Conservation (phyloP, 2,113 vertebrate species). For the Barbus barbus region DNA sequence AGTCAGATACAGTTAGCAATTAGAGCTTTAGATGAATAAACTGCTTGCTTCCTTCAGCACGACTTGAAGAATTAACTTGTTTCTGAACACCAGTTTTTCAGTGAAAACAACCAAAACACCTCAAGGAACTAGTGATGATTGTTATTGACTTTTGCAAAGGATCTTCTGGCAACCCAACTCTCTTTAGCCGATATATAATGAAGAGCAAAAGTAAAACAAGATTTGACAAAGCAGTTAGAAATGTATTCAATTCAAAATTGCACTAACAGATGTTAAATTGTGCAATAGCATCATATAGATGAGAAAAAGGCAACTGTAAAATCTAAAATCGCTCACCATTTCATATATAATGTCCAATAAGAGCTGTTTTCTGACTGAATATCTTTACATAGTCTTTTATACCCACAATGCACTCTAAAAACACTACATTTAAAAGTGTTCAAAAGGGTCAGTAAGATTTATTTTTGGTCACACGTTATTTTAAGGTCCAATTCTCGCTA, state of each 20-base stretch:
- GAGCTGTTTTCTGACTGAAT: neutral
- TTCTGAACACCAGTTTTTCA: neutral
- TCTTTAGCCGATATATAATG: neutral
- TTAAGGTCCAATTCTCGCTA: too few relatives aligned
- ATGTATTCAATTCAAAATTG: neutral
- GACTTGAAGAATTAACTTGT: neutral
- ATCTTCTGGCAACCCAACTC: neutral
- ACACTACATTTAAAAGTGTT: neutral
- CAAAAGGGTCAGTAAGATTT: too few relatives aligned
- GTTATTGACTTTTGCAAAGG: neutral
- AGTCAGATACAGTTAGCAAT: neutral
- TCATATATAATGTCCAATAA: neutral
- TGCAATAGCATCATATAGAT: neutral
- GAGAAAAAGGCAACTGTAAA: neutral
- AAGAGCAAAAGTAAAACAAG: neutral
- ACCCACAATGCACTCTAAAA: neutral
- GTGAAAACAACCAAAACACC: neutral
- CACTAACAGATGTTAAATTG: neutral
- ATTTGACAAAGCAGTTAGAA: neutral
- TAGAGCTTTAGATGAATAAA: slow-evolving; percentile 5
- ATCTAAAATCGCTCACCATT: neutral
- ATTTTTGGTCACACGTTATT: too few relatives aligned
- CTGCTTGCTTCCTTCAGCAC: neutral
- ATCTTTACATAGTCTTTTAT: neutral
- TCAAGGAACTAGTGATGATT: neutral